Conservation (phyloP, 2,797 vertebrate genomes). For the Oryzias dopingdopingensis region DNA sequence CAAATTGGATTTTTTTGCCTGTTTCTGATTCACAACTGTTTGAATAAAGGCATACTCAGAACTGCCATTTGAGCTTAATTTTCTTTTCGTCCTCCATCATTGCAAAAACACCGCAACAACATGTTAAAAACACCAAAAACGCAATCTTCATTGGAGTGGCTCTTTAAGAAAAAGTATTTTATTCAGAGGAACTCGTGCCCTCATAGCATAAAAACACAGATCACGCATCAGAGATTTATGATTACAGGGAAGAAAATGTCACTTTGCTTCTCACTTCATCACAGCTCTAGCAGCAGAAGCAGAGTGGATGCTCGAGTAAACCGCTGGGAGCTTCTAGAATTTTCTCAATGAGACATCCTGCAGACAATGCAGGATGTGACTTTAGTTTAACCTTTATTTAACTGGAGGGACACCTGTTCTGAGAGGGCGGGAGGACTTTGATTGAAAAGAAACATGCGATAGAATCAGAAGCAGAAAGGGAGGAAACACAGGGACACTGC, state of each 20-base stretch:
- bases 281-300: conserved; percentile 21
- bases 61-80: no score
- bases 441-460: conserved; percentile 11
- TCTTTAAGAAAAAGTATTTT: no score
- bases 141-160: no score
- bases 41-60: no score
- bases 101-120: no score
- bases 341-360: conserved; percentile 12
- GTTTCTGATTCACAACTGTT: no score
- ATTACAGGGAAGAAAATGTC: conserved; percentile 37
- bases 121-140: no score
- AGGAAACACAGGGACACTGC: conserved; percentile 24
- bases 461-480: conserved; percentile 30
- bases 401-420: conserved; percentile 10
- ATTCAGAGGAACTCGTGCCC: no score
- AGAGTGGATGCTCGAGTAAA: conserved; percentile 6
- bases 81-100: no score
- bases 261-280: conserved; percentile 28
- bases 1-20: no score
- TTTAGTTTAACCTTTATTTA: conserved; percentile 17
- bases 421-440: not conserved
- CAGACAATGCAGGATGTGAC: conserved; percentile 8
- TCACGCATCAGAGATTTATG: conserved; percentile 21
- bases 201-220: conserved; percentile 8
- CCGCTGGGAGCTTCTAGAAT: conserved; percentile 18